phyloP scores from a whole-genome alignment of 2,888 invertebrate species.

The Embidobia sp. region DNA sequence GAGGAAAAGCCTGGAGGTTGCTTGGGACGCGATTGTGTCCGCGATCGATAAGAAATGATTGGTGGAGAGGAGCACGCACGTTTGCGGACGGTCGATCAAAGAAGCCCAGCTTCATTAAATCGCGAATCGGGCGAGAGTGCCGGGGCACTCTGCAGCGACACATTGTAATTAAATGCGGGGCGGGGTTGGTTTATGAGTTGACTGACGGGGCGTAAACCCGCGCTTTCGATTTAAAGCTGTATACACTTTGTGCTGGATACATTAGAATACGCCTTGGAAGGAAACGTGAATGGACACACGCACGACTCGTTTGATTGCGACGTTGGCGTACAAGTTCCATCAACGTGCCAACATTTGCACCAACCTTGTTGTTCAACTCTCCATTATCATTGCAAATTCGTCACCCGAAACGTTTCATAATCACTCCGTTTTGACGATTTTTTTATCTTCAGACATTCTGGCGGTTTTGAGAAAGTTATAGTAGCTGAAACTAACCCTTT shows the following conservation, averaged over 20 bases:
- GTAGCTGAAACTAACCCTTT: too few species aligned
- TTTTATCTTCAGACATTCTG: too few species aligned
- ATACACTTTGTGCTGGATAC: conserved; percentile 60
- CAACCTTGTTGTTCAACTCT: conserved; percentile 27
- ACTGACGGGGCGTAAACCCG: conserved; percentile 61
- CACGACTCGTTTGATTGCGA: conserved; percentile 51
- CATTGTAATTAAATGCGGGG: conserved; percentile 60
- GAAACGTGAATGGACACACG: conserved; percentile 41
- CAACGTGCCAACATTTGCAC: conserved; percentile 45
- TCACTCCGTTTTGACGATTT: too few species aligned
- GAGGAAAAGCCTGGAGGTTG: too few species aligned
- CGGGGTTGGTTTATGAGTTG: conserved; percentile 58
- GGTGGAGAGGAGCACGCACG: conserved; percentile 7
- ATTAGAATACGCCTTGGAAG: conserved; percentile 60
- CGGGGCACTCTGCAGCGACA: conserved; percentile 44
- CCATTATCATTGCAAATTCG: too few species aligned
- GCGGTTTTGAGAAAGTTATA: too few species aligned
- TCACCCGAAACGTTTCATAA: too few species aligned
- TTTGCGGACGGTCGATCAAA: conserved; percentile 46
- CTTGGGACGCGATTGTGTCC: too few species aligned
- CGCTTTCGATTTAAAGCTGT: conserved; percentile 58
- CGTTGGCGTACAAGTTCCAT: conserved; percentile 59
- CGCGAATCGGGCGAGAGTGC: conserved; percentile 41
- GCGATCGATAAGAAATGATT: conserved; percentile 20
- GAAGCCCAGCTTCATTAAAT: conserved; percentile 56